These are phyloP conservation scores for Hybognathus amarus DNA, from an alignment of 2,797 vertebrate species.

Conservation along the genomic window DNA sequence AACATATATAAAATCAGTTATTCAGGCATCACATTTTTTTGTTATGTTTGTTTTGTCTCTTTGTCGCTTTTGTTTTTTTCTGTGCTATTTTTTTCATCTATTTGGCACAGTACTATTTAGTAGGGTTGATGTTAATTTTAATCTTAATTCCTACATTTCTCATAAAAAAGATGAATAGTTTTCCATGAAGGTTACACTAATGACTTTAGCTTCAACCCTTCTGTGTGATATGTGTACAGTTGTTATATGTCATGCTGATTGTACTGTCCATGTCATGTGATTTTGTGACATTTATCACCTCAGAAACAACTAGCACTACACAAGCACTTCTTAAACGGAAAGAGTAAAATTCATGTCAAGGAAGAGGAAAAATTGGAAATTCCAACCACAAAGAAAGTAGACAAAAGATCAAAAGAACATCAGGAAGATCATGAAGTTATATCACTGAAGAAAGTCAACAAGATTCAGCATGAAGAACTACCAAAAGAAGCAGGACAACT, in stretches of 20 bases:
- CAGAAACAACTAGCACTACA: slow-evolving; percentile 71
- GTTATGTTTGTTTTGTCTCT: slow-evolving; percentile 42
- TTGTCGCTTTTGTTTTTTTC: background rate
- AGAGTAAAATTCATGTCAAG: slow-evolving; percentile 72
- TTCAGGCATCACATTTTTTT: slow-evolving; percentile 16
- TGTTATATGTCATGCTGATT: slow-evolving; percentile 53
- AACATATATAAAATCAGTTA: slow-evolving; percentile 17
- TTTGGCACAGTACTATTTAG: background rate
- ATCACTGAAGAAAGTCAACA: slow-evolving; percentile 68
- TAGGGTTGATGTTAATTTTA: slow-evolving; percentile 4
- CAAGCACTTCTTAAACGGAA: slow-evolving; percentile 74
- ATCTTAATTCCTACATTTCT: background rate
- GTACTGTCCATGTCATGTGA: slow-evolving; percentile 53
- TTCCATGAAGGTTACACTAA: background rate
- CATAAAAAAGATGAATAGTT: background rate
- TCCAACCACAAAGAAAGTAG: slow-evolving; percentile 70
- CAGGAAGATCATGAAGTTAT: slow-evolving; percentile 69
- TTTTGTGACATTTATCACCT: slow-evolving; percentile 64
- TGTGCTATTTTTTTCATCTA: slow-evolving; percentile 6
- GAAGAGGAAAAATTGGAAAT: slow-evolving; percentile 72
- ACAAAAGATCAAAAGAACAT: slow-evolving; percentile 65
- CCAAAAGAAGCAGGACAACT: slow-evolving; percentile 47
- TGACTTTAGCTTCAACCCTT: slow-evolving; percentile 18
- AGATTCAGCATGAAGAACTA: slow-evolving; percentile 65
- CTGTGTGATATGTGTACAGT: slow-evolving; percentile 40